Evolutionary conservation across 64 coral and sea anemone species (phyloP), one percentile per base, ranked within the genome.

Genomic region (Montipora sp.): DNA sequence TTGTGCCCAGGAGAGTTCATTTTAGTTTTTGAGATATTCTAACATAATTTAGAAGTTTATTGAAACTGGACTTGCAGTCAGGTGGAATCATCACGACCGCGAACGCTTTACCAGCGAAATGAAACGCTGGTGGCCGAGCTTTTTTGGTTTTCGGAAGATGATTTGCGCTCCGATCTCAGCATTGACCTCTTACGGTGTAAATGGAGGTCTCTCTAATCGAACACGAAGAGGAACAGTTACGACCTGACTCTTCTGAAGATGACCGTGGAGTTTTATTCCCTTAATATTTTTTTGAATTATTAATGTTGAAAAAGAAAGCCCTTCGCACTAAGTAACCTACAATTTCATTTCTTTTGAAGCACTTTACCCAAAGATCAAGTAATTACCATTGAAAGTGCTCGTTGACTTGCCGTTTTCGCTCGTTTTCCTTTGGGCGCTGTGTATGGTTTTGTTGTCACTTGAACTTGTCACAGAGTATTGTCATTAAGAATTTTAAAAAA

Each of bases 271-370:
- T 63, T 12, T 63, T 15, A 11, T 63, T 63, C 47, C 2, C 15
- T 47, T 77, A 43, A 47, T 66, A 43, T 49, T 84, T 84, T 84
- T 48, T 84, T 84, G 4, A 84, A 57, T 84, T 83, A 18, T 66
- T 68, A 47, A 47, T 69, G 23, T 84, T 19, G 2, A 84, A n/a
- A 3, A 12, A 47, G 8, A 14, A 69, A 48, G 15, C 5, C 13
- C 47, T 27, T 70, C 16, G 19, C 81, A 48, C 61, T 84, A 4
- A 47, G 16, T 46, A 47, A 5, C 47, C 66, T 0, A 19, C 16
- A 20, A 16, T 12, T 69, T 5, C 7, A 69, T n/a, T 69, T 48
- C n/a, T 14, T 47, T 18, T 1, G 19, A 55, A 80, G 49, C 48
- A 6, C 5, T 51, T 2, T 19, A n/a, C 20, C 48, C n/a, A 19